Evolutionary conservation across 1,140 invertebrate genomes (phyloP), one percentile per base, ranked within the genome.

Genomic region (Drosophila grimshawi): DNA sequence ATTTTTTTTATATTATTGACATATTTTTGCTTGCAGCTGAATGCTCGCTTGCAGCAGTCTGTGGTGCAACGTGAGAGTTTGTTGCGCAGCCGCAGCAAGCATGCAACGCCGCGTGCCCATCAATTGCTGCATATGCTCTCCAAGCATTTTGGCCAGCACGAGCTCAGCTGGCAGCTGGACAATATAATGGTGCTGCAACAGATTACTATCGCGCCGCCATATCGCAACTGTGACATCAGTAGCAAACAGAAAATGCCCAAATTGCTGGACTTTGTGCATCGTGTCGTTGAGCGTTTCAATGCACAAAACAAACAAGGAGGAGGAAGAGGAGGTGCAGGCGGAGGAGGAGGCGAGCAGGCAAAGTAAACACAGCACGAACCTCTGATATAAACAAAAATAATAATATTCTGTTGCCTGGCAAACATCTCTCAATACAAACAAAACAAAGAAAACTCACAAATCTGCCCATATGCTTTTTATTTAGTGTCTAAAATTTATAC

Each of bases 191-290:
- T 83, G 57, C 29, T 83, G 30, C 48, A 72, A 0, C 67, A 77
- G 10, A 51, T 81, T 41, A 52, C 3, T 27, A 70, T 85, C 0
- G 45, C 6, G 4, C 56, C 81, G 2, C 81, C 81, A 0, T 85
- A 85, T 63, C 32, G 41, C 10, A 29, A 39, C 7, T 30, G 63
- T n/a, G 61, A 86, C 10, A 65, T 81, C 3, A 33, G 7, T 2
- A 37, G 37, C 19, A n/a, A 39, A 8, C 11, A 48, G 6, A 41
- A 57, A 3, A 8, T 19, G 2, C 57, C 65, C 32, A 78, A 85
- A 19, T 48, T 74, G 3, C 4, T 69, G 39, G 8, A 8, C 10
- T 74, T 61, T 11, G 65, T 80, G 27, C 56, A 65, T 2, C 35
- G 69, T 32, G 10, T 85, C 10, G 48, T 85, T 0, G 46, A 63